phyloP scores from a whole-genome alignment of 2,113 vertebrate species.

The Coptodon rendalli region DNA sequence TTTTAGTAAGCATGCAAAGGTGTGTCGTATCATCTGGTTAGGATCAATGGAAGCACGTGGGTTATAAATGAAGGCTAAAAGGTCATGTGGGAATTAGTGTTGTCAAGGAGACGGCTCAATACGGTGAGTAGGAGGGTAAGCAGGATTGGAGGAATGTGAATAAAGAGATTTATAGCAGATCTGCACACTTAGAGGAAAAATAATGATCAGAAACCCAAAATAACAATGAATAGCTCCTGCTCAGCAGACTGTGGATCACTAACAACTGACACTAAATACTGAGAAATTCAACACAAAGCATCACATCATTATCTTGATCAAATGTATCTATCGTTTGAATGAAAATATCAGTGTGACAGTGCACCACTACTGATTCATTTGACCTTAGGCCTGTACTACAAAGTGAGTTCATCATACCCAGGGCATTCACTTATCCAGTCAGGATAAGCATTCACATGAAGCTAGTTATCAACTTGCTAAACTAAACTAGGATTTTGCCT shows the following conservation, averaged over 20 bases:
- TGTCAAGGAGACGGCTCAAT: constrained; percentile 49
- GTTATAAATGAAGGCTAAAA: constrained; percentile 45
- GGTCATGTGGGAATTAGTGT: constrained; percentile 61
- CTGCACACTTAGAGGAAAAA: constrained; percentile 9
- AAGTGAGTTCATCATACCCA: background rate
- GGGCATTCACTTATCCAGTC: background rate
- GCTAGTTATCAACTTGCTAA: background rate
- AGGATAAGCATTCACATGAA: fast-evolving
- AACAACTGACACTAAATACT: background rate
- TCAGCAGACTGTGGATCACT: background rate
- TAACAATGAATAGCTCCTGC: background rate
- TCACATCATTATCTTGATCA: background rate
- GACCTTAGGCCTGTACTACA: background rate
- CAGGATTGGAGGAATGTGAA: constrained; percentile 38
- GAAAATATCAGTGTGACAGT: background rate
- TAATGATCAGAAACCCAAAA: constrained; percentile 1
- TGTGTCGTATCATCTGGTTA: constrained; percentile 32
- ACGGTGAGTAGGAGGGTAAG: constrained; percentile 22
- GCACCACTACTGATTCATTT: background rate
- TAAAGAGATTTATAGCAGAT: constrained; percentile 43
- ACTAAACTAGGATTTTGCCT: background rate
- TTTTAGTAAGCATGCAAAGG: constrained; percentile 41
- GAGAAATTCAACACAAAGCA: background rate
- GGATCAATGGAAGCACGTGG: constrained; percentile 52
- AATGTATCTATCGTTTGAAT: background rate